Base-by-base conservation (phyloP, 2,888 invertebrate genomes). In the Spicauda simplicius region DNA sequence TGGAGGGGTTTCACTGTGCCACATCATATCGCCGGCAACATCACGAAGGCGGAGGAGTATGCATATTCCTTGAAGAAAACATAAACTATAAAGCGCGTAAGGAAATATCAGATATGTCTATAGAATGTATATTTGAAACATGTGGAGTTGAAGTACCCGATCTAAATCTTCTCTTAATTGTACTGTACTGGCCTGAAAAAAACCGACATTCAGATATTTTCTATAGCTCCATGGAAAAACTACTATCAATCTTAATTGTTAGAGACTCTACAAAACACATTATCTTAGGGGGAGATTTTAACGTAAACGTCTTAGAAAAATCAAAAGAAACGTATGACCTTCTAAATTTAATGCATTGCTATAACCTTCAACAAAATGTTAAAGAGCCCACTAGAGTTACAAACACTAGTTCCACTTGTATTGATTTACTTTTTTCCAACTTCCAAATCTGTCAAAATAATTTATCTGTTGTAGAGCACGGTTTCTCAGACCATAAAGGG, bases 401-500 rank as follows among this genome's bases (percentile, higher is more conserved):
- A 33, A 11, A 57, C 8, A 64, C 52, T 11, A 18, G 50, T 7
- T 41, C 64, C 11, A 58, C 64, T 5, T 57, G 64, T n/a, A 18
- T 64, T 18, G 64, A 64, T 20, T 33, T 64, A 14, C 19, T 64
- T 52, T 64, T 64, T 53, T 19, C 64, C 11, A 64, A 64, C 14
- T 64, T 57, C 19, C 41, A 52, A 5, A 18, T 11, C 18, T 10
- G 33, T 18, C 19, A 48, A 19, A 64, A n/a, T 12, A 11, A 30
- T 6, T 14, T 18, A 30, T 52, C 19, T 12, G 33, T 64, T 37
- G 14, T 37, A 1, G 64, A 64, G 5, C 52, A 45, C 12, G 64
- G 64, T 2, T 57, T 64, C 20, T 57, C 64, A 7, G 57, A 64
- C 19, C 64, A 64, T 10, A 18, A 12, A 12, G 37, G 37, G 4